Evolutionary conservation across 2,888 invertebrate species (phyloP).

Genomic region (Perizoma flavofasciatum): DNA sequence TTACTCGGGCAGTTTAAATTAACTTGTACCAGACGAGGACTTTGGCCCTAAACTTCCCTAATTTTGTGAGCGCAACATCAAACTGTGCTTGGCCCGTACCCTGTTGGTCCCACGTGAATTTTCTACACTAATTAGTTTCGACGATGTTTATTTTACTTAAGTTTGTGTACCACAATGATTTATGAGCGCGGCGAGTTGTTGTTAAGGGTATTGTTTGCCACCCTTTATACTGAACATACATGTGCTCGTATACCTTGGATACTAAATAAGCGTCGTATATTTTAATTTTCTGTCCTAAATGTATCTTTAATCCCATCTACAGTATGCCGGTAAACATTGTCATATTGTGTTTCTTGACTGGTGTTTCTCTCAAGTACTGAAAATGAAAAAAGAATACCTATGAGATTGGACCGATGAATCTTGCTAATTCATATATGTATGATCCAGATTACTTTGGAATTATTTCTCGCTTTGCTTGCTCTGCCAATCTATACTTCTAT

Average conservation of each 20-base stretch:
- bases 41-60: conserved; percentile 80
- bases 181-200: conserved; percentile 61
- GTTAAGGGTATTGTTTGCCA: conserved; percentile 45
- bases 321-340: too few relatives aligned
- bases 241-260: conserved; percentile 24
- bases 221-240: conserved; percentile 41
- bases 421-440: too few relatives aligned
- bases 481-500: too few relatives aligned
- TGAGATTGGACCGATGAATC: too few relatives aligned
- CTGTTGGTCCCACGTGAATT: conserved; percentile 81
- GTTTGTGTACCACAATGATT: conserved; percentile 74
- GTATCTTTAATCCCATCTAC: conserved; percentile 12
- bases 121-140: conserved; percentile 80
- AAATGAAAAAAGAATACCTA: too few relatives aligned
- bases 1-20: conserved; percentile 81
- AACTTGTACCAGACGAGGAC: conserved; percentile 77
- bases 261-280: conserved; percentile 37
- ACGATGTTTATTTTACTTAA: conserved; percentile 79
- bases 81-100: conserved; percentile 79
- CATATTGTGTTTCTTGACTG: too few relatives aligned
- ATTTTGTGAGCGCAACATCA: conserved; percentile 81
- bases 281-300: conserved; percentile 27
- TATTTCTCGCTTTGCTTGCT: too few relatives aligned
- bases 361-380: too few relatives aligned
- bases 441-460: too few relatives aligned